Evolutionary conservation across 2,113 vertebrate genomes (phyloP).

Genomic region (Zeus faber): DNA sequence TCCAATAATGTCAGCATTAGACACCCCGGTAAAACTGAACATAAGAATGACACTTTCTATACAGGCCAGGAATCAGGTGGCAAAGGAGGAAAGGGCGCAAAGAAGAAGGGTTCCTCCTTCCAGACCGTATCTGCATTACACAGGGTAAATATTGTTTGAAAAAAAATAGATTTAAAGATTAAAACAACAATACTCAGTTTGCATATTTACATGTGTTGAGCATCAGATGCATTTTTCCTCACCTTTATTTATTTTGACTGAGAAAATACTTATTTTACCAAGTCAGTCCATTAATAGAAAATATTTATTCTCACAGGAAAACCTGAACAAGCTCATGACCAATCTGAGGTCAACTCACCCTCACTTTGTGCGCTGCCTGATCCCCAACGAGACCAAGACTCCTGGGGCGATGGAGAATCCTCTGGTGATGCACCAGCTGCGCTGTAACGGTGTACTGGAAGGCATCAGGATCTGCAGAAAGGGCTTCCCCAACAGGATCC

Average conservation of each 20-base stretch:
- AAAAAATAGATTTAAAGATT: no score
- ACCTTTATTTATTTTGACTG: no score
- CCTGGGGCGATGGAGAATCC: slow-evolving; percentile 71
- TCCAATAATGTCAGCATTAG: no score
- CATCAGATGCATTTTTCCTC: no score
- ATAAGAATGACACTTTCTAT: neutral
- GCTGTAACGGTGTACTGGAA: slow-evolving; percentile 76
- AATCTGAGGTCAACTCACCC: slow-evolving; percentile 80
- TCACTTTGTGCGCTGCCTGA: slow-evolving; percentile 84
- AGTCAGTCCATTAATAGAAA: no score
- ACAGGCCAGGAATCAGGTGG: no score
- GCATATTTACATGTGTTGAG: no score
- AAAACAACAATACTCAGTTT: no score
- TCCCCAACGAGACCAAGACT: slow-evolving; percentile 85
- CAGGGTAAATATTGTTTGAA: slow-evolving; percentile 57
- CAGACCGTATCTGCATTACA: slow-evolving; percentile 79
- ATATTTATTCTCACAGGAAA: slow-evolving; percentile 73
- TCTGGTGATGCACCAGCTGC: slow-evolving; percentile 74
- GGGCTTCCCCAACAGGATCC: slow-evolving; percentile 78
- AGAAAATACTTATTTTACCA: no score
- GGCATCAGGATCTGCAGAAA: slow-evolving; percentile 80
- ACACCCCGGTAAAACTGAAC: slow-evolving; percentile 5
- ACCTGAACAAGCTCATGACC: slow-evolving; percentile 84
- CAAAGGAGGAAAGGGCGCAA: slow-evolving; percentile 57
- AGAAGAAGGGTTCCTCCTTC: slow-evolving; percentile 79